Percentiles rank a stretch among this genome's conserved stretches.
phyloP scores from a whole-genome alignment of 2,113 vertebrate genomes.

The Rhinichthys klamathensis region DNA sequence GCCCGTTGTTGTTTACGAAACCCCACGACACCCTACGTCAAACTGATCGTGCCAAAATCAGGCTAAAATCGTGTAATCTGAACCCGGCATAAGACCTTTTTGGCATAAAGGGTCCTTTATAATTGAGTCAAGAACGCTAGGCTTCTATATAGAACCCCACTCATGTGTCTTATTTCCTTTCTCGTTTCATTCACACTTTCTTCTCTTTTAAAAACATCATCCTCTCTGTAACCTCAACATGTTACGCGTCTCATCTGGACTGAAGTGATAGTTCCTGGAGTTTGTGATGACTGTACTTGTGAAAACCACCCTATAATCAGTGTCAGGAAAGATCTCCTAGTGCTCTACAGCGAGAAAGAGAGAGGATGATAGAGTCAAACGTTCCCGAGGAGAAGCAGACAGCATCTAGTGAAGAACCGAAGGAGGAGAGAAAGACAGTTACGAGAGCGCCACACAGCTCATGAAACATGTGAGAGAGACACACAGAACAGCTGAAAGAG shows the following conservation, averaged over 20 bases:
- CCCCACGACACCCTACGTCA: no score
- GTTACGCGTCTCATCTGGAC: neutral
- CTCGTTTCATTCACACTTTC: neutral
- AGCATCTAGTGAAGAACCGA: conserved; percentile 64
- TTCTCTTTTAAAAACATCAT: neutral
- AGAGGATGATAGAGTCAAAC: conserved; percentile 16
- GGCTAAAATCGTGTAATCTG: no score
- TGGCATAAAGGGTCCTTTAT: no score
- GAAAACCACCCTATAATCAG: conserved; percentile 12
- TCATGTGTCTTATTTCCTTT: neutral
- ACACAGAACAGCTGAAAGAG: conserved; percentile 20
- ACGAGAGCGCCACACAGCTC: conserved; percentile 79
- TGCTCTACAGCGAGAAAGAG: conserved; percentile 24
- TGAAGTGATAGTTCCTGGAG: neutral
- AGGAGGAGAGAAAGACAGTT: conserved; percentile 58
- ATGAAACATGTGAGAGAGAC: conserved; percentile 65
- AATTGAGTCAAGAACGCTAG: no score
- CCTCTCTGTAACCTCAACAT: neutral
- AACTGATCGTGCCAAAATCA: no score
- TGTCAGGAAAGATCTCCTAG: neutral
- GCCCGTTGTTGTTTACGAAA: no score
- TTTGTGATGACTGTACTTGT: neutral
- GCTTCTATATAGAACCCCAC: no score
- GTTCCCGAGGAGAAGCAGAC: conserved; percentile 51
- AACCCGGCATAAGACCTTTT: no score